A percentile compares a stretch with the other conserved stretches of the same genome.
These are phyloP conservation scores for Andrena flavipes DNA, from an alignment of 2,888 invertebrate species.

Conservation along the genomic window DNA sequence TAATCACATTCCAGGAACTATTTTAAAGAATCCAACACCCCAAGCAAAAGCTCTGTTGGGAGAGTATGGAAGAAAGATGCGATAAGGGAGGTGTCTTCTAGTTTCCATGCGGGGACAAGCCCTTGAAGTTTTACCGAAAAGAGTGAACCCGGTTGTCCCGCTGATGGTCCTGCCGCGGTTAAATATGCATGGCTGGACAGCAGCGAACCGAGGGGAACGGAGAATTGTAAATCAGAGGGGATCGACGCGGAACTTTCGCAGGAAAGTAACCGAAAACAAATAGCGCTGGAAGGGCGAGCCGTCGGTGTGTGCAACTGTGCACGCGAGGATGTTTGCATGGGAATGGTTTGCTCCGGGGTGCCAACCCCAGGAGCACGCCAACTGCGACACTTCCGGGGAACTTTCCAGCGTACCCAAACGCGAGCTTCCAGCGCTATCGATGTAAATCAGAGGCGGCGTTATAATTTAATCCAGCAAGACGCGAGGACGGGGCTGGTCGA, in stretches of 20 bases:
- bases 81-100: neutral
- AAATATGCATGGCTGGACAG: constrained; percentile 75
- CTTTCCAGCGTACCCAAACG: constrained; percentile 60
- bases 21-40: too few relatives aligned
- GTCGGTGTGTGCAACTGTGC: neutral
- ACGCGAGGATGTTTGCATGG: constrained; percentile 45
- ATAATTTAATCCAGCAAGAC: constrained; percentile 64
- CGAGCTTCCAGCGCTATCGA: constrained; percentile 53
- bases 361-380: constrained; percentile 38
- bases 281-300: constrained; percentile 24
- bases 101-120: neutral
- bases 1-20: too few relatives aligned
- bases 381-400: constrained; percentile 57
- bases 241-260: constrained; percentile 48
- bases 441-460: constrained; percentile 61
- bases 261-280: constrained; percentile 60
- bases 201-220: constrained; percentile 50
- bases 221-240: constrained; percentile 68
- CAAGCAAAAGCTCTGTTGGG: neutral
- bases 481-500: constrained; percentile 28
- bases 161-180: constrained; percentile 64
- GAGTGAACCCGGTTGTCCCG: constrained; percentile 71
- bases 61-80: neutral
- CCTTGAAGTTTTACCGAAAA: constrained; percentile 33
- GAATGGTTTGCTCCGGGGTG: constrained; percentile 39